Evolutionary conservation across 1,140 invertebrate genomes (phyloP).

Genomic region (Dermatophagoides farinae): DNA sequence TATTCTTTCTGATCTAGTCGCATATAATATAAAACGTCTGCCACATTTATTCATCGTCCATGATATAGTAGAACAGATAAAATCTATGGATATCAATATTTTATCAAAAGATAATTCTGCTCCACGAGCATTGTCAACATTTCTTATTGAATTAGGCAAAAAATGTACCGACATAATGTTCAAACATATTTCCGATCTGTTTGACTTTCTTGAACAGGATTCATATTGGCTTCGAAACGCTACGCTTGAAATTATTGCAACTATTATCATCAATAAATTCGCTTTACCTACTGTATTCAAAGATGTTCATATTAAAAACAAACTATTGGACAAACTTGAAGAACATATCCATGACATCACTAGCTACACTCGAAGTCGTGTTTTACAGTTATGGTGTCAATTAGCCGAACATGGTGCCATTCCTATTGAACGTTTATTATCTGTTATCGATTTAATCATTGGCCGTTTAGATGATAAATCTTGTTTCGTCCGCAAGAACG

Average conservation of each 20-base stretch:
- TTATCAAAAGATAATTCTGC: conserved; percentile 33
- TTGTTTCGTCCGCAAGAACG: conserved; percentile 49
- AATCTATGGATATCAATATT: conserved; percentile 33
- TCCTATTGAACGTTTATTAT: conserved; percentile 40
- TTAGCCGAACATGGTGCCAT: conserved; percentile 48
- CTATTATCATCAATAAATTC: conserved; percentile 44
- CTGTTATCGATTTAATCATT: conserved; percentile 39
- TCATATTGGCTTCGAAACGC: conserved; percentile 57
- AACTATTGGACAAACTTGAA: conserved; percentile 46
- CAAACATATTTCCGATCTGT: conserved; percentile 35
- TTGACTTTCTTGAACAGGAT: conserved; percentile 36
- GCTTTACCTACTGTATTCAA: conserved; percentile 46
- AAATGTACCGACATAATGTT: conserved; percentile 40
- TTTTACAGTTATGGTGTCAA: conserved; percentile 49
- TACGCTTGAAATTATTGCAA: conserved; percentile 51
- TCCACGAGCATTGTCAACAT: conserved; percentile 39
- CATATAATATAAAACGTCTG: conserved; percentile 39
- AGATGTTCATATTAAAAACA: conserved; percentile 39
- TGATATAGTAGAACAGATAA: conserved; percentile 50
- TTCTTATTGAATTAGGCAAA: conserved; percentile 45
- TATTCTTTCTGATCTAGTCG: conserved; percentile 42
- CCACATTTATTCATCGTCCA: conserved; percentile 39
- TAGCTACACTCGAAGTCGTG: conserved; percentile 54
- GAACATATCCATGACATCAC: conserved; percentile 62
- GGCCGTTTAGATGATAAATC: conserved; percentile 52